phyloP scores from a whole-genome alignment of 2,888 invertebrate species.

The Clanis bilineata region DNA sequence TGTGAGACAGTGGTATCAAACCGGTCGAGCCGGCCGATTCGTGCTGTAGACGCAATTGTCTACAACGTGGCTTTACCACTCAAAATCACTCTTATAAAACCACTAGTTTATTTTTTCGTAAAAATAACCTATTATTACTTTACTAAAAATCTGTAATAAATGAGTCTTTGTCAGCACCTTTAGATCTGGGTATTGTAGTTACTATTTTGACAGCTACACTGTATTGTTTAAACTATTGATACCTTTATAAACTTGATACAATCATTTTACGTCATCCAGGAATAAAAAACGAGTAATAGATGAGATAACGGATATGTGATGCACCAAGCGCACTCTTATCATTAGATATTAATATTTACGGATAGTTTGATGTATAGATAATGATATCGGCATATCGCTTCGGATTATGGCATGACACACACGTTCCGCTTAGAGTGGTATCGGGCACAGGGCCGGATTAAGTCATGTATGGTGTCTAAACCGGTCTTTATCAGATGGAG shows the following conservation, averaged over 20 bases:
- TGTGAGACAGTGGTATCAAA: no score
- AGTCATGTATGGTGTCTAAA: neutral
- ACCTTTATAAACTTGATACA: no score
- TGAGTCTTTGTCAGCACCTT: no score
- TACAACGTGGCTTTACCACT: no score
- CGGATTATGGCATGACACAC: conserved; percentile 4
- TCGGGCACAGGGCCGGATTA: neutral
- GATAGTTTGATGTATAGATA: neutral
- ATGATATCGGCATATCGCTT: conserved; percentile 2
- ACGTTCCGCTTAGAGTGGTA: neutral
- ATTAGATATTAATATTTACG: neutral
- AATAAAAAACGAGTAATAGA: neutral
- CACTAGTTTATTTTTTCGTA: no score
- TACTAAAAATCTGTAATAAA: no score
- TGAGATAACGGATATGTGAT: neutral
- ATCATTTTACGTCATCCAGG: no score
- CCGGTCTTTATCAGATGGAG: neutral
- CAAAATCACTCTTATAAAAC: no score
- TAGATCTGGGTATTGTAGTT: no score
- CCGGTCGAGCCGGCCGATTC: no score
- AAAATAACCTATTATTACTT: no score
- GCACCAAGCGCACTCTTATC: conserved; percentile 6
- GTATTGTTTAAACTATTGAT: neutral
- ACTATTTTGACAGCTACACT: neutral
- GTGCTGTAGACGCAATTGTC: no score